A percentile compares a stretch with the other conserved stretches of the same genome.
Conservation (phyloP, 2,113 vertebrate species). For the Tauraco erythrolophus region DNA sequence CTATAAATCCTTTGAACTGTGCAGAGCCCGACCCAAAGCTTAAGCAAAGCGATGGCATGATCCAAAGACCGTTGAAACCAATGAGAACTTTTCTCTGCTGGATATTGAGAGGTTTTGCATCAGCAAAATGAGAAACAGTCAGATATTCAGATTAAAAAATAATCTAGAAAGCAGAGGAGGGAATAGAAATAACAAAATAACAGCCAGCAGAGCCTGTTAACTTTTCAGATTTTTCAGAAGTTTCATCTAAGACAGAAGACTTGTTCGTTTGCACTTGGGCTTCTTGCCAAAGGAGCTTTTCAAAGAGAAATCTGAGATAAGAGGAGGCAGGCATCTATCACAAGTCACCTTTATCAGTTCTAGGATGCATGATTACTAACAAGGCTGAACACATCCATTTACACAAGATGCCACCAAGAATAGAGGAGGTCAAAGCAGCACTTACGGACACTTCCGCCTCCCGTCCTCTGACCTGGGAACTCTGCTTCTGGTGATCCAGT, state of each 20-base stretch:
- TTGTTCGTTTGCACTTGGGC: background rate
- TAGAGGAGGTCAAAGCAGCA: background rate
- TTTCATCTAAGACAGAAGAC: background rate
- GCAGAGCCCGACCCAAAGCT: background rate
- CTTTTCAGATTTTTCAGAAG: background rate
- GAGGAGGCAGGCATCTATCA: background rate
- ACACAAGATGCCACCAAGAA: background rate
- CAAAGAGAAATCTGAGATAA: slow-evolving; percentile 23
- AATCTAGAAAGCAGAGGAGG: background rate
- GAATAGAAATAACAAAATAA: slow-evolving; percentile 1
- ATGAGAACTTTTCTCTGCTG: background rate
- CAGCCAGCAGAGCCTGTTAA: slow-evolving; percentile 6
- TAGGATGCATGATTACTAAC: background rate
- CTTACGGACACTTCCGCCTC: background rate
- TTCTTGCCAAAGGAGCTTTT: slow-evolving; percentile 39
- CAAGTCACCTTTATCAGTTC: slow-evolving; percentile 16
- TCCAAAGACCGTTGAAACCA: background rate
- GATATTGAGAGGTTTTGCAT: background rate
- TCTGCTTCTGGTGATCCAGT: background rate
- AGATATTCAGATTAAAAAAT: background rate
- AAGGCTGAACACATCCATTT: background rate
- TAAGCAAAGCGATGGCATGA: background rate
- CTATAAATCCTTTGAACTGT: background rate
- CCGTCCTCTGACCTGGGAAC: background rate
- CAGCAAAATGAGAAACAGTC: background rate